Conservation (phyloP, 2,113 vertebrate species). For the Siniperca chuatsi region DNA sequence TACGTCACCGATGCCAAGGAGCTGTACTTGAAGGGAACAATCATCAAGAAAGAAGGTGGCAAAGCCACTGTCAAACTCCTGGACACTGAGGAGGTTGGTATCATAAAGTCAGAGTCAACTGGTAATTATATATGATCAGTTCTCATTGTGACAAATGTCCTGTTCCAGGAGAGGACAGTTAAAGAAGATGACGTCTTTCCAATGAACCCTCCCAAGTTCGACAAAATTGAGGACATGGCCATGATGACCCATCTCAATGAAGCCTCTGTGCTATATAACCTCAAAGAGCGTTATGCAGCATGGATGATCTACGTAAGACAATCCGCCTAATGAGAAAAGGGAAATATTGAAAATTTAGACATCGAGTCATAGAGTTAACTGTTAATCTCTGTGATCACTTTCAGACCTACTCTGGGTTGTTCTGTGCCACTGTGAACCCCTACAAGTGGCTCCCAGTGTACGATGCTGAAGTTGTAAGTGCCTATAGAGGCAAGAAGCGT, state of each 20-base stretch:
- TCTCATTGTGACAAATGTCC: constrained; percentile 23
- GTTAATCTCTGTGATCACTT: constrained; percentile 3
- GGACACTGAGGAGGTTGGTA: constrained; percentile 59
- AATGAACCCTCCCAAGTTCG: constrained; percentile 82
- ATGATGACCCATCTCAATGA: constrained; percentile 93
- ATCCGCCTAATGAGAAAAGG: too few species aligned
- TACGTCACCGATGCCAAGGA: constrained; percentile 64
- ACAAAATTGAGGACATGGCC: constrained; percentile 91
- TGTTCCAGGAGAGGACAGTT: constrained; percentile 70
- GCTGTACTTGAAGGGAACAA: constrained; percentile 69
- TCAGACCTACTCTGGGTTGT: constrained; percentile 79
- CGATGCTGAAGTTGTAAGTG: constrained; percentile 63
- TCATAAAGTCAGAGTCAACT: neutral
- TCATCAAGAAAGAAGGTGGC: constrained; percentile 64
- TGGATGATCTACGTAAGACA: constrained; percentile 90
- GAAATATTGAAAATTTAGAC: too few species aligned
- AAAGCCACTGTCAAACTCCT: constrained; percentile 71
- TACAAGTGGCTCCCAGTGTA: constrained; percentile 92
- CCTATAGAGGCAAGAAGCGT: constrained; percentile 79
- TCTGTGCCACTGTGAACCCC: constrained; percentile 88
- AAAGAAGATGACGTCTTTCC: constrained; percentile 71
- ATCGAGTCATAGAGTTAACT: neutral
- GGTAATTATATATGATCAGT: neutral
- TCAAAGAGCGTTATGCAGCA: constrained; percentile 93
- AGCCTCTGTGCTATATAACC: constrained; percentile 92